Conservation (phyloP, 1,140 invertebrate species). For the Dinoponera quadriceps region DNA sequence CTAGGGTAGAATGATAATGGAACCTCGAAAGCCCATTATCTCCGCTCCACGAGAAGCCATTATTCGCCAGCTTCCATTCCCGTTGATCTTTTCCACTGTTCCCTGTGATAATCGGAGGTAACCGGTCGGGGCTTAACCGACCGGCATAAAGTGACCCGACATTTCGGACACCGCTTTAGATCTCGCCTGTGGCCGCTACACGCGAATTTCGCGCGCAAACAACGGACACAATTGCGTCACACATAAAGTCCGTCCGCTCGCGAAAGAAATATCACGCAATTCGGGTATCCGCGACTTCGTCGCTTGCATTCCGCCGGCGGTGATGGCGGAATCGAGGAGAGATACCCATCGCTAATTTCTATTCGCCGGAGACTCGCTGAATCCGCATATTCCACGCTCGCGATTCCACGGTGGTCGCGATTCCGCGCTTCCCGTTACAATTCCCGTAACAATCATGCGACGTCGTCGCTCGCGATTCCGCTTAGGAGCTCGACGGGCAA, state of each 20-base stretch:
- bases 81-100: constrained; percentile 32
- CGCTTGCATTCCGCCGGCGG: not conserved
- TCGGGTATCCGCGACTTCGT: not conserved
- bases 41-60: constrained; percentile 40
- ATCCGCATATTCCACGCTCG: not conserved
- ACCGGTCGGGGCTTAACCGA: constrained; percentile 4
- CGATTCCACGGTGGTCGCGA: not conserved
- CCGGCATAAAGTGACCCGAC: not conserved
- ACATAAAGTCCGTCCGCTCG: not conserved
- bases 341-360: not conserved
- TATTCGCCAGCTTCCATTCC: constrained; percentile 21
- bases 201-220: not conserved
- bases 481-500: not conserved
- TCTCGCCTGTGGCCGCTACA: not conserved
- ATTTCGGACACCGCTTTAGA: not conserved
- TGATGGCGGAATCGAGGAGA: no score
- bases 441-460: not conserved
- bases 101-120: constrained; percentile 42
- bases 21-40: constrained; percentile 59
- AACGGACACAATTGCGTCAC: not conserved
- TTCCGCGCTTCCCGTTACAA: not conserved
- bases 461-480: not conserved
- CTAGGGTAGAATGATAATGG: constrained; percentile 50
- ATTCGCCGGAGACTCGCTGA: not conserved
- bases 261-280: not conserved